phyloP scores from a whole-genome alignment of 2,113 vertebrate genomes.

The Hippocampus zosterae region DNA sequence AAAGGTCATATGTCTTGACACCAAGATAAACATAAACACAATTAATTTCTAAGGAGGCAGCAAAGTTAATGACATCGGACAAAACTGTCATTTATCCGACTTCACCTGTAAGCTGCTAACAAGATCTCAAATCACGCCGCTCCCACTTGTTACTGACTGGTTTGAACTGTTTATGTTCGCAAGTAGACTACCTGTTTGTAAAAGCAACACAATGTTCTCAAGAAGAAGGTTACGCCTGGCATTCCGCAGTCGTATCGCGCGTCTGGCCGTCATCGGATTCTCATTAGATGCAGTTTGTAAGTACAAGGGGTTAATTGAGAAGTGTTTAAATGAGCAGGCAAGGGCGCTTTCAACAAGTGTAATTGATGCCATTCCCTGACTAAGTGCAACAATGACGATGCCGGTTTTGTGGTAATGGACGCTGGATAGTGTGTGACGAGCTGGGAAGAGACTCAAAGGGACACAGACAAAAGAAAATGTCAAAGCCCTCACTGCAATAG shows the following conservation, averaged over 20 bases:
- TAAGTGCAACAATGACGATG: conserved; percentile 21
- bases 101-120: not conserved
- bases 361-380: conserved; percentile 24
- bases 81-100: not conserved
- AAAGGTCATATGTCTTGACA: not conserved
- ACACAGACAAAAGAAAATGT: conserved; percentile 32
- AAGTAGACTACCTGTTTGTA: not conserved
- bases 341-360: conserved; percentile 31
- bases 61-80: not conserved
- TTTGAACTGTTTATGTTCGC: not conserved
- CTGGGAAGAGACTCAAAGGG: conserved; percentile 26
- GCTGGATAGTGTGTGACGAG: conserved; percentile 22
- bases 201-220: not conserved
- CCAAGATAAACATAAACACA: not conserved
- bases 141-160: not conserved
- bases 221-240: conserved; percentile 5
- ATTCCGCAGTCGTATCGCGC: conserved; percentile 9
- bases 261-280: conserved; percentile 15
- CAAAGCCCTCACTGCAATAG: conserved; percentile 37
- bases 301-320: conserved; percentile 17
- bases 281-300: conserved; percentile 15
- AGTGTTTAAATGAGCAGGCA: conserved; percentile 11
- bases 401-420: conserved; percentile 20
- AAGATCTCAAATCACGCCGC: not conserved
- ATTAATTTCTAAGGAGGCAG: not conserved